Evolutionary conservation across 2,797 vertebrate species (phyloP), one percentile per base, ranked within the genome.

Genomic region (Anomalospiza imberbis): DNA sequence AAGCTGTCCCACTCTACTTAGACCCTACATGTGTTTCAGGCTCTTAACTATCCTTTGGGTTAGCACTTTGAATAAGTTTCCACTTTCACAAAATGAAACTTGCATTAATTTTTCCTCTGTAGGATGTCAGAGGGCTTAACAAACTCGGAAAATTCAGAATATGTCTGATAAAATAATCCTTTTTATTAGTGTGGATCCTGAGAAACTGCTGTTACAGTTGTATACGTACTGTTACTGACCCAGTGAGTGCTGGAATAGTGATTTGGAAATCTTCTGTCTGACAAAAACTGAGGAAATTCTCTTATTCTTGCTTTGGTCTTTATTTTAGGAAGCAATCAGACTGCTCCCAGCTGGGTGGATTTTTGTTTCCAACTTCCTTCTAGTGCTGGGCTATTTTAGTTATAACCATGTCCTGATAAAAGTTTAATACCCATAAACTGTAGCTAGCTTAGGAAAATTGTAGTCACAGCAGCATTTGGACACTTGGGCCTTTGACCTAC

Each of bases 311-410:
- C 72, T 63, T 92, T 91, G 9, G 29, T 79, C 82, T 89, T 91
- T 96, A 94, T 94, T 94, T 96, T 88, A 94, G 76, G 85, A 95
- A 96, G 91, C 85, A 94, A 86, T 86, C 65, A 92, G 92, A 73
- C 47, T 78, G 42, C 47, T 94, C 85, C 66, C 85, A 91, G 62
- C 54, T 91, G 94, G 82, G 75, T 84, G 88, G 58, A 62, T 91
- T 88, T 94, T 90, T 94, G 42, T 93, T 95, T 92, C 85, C 55
- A 36, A 75, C 73, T 78, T 94, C 67, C 40, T 53, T 75, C 66
- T 88, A 81, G 28, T 66, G 20, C 36, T 88, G 50, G 47, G 38
- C 58, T 95, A 91, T 92, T 94, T 94, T 75, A 72, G 68, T 87
- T 71, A 26, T 53, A 89, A 74, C 21, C 65, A 21, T 54, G 26